A percentile compares a stretch with the other conserved stretches of the same genome.
Evolutionary conservation across 2,113 vertebrate genomes (phyloP).

Genomic region (Urocynchramus pylzowi): DNA sequence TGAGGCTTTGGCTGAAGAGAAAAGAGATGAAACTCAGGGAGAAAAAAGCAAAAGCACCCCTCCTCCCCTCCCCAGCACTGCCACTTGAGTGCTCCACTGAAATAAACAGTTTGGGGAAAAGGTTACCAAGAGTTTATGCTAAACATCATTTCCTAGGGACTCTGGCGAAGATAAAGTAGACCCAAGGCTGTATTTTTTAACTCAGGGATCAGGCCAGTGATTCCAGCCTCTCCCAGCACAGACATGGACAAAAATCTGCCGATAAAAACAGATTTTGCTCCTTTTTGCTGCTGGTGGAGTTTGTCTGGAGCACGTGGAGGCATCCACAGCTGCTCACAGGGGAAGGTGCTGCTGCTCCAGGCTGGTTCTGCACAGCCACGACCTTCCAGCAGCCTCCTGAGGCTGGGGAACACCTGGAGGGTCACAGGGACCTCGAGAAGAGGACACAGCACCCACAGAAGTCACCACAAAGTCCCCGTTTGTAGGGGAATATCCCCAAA

Average conservation of each 20-base stretch:
- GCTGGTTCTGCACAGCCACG: not conserved
- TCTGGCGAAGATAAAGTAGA: not conserved
- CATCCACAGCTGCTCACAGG: rapidly evolving
- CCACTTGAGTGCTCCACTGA: not conserved
- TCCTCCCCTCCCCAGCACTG: not conserved
- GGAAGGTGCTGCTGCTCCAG: rapidly evolving
- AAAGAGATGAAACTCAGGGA: not conserved
- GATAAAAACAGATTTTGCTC: rapidly evolving
- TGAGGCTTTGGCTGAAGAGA: not conserved
- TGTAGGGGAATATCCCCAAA: rapidly evolving
- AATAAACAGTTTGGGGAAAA: not conserved
- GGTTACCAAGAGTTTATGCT: not conserved
- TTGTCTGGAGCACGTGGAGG: rapidly evolving
- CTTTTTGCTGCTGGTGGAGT: not conserved
- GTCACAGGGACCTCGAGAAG: rapidly evolving
- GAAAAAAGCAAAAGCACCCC: not conserved
- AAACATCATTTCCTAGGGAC: not conserved
- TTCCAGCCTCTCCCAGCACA: not conserved
- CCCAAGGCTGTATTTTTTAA: not conserved
- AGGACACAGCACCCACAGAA: not conserved
- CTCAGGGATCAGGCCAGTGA: not conserved
- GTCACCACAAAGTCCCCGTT: not conserved
- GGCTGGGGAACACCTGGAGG: not conserved
- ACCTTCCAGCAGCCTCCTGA: rapidly evolving
- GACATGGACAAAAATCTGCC: rapidly evolving